Evolutionary conservation across 2,113 vertebrate genomes (phyloP).

Genomic region (Syngnathus typhle): DNA sequence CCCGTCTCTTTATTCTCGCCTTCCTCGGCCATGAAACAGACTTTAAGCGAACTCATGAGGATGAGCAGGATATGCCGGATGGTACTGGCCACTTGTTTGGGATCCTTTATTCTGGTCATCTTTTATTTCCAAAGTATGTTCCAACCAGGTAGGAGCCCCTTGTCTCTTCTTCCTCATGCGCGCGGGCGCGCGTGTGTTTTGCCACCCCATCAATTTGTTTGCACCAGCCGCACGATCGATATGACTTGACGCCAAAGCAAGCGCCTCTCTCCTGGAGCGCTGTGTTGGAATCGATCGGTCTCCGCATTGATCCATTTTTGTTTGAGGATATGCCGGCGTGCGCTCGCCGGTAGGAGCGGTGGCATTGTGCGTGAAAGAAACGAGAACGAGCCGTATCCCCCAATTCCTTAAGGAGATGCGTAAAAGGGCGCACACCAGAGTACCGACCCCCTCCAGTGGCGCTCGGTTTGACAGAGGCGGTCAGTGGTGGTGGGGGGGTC

Average conservation of each 20-base stretch:
- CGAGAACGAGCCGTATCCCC: too few species aligned
- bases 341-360: slow-evolving; percentile 1
- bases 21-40: slow-evolving; percentile 81
- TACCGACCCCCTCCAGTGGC: neutral
- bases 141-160: slow-evolving; percentile 85
- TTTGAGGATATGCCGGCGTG: neutral
- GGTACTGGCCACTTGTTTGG: slow-evolving; percentile 92
- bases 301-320: slow-evolving; percentile 7
- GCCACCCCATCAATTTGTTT: neutral
- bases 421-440: neutral
- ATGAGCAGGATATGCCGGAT: slow-evolving; percentile 93
- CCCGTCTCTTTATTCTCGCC: slow-evolving; percentile 10
- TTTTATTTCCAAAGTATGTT: slow-evolving; percentile 99
- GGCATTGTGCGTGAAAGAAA: neutral
- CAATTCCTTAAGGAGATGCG: neutral
- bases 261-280: neutral
- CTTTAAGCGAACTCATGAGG: slow-evolving; percentile 88
- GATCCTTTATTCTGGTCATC: slow-evolving; percentile 95
- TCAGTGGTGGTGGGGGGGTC: neutral
- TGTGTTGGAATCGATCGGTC: neutral
- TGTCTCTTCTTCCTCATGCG: slow-evolving; percentile 8
- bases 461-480: neutral
- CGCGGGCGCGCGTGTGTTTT: neutral
- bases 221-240: neutral
- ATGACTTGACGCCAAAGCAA: neutral